Percentiles rank a stretch among this genome's conserved stretches.
Conservation (phyloP, 2,113 vertebrate genomes). For the Bufo bufo region DNA sequence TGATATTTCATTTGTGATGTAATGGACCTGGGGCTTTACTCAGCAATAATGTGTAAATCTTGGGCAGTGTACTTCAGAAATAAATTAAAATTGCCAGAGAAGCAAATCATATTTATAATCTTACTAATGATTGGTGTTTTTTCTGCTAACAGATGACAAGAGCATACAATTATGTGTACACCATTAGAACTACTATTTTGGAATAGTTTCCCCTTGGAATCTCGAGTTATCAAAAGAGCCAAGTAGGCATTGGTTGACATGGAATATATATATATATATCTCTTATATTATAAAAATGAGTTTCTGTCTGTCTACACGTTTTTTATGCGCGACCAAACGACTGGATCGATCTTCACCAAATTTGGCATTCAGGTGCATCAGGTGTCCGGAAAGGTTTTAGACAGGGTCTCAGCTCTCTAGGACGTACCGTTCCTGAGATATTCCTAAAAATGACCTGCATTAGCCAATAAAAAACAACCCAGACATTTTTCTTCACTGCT, state of each 20-base stretch:
- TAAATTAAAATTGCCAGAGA: neutral
- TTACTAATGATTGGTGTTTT: constrained; percentile 1
- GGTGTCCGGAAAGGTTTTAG: too few relatives aligned
- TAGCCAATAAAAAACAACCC: too few relatives aligned
- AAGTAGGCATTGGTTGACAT: neutral
- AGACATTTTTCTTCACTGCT: too few relatives aligned
- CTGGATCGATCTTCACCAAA: too few relatives aligned
- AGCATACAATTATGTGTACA: neutral
- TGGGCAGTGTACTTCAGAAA: neutral
- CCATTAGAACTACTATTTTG: neutral
- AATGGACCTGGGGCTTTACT: neutral
- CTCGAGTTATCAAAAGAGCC: neutral
- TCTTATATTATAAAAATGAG: too few relatives aligned
- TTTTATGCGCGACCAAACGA: too few relatives aligned
- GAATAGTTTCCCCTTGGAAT: neutral
- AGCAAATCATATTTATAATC: constrained; percentile 15
- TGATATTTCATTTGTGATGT: constrained; percentile 14
- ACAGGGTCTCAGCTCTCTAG: too few relatives aligned
- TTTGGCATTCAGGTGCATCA: too few relatives aligned
- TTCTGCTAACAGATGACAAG: neutral
- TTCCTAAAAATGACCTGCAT: too few relatives aligned
- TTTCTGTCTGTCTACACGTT: too few relatives aligned
- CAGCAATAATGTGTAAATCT: constrained; percentile 1
- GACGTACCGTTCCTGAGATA: too few relatives aligned
- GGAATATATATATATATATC: neutral